These are phyloP conservation scores for Glaucopsyche alexis DNA, from an alignment of 2,888 invertebrate species.

Conservation along the genomic window DNA sequence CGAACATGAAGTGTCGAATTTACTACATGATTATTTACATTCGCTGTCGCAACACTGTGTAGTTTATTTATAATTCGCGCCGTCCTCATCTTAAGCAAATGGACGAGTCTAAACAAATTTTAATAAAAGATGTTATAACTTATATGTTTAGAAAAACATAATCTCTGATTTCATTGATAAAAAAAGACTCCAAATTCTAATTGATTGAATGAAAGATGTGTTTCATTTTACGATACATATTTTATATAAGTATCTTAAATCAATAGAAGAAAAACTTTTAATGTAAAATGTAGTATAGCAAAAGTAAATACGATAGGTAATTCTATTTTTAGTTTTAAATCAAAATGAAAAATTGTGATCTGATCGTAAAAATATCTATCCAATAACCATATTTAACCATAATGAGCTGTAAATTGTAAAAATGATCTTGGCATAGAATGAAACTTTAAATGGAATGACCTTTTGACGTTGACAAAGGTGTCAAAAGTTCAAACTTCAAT, in stretches of 20 bases:
- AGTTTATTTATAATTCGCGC: slow-evolving; percentile 51
- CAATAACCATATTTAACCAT: no score
- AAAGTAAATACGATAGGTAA: not conserved
- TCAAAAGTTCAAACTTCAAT: slow-evolving; percentile 16
- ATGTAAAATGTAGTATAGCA: no score
- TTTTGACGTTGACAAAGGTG: not conserved
- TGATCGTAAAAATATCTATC: not conserved
- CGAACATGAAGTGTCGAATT: slow-evolving; percentile 54
- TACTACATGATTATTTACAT: slow-evolving; percentile 49
- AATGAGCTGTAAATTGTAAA: no score
- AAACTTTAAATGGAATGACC: not conserved
- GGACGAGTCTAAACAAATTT: slow-evolving; percentile 35
- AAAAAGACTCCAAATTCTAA: no score
- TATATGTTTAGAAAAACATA: slow-evolving; percentile 17
- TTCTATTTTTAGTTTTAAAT: not conserved
- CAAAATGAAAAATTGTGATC: not conserved
- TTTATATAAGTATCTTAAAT: not conserved
- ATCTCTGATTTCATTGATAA: not conserved
- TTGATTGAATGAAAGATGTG: not conserved
- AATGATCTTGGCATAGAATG: not conserved
- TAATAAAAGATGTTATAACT: not conserved
- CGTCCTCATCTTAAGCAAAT: slow-evolving; percentile 56
- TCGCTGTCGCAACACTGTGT: slow-evolving; percentile 45
- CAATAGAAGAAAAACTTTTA: not conserved
- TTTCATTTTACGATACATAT: not conserved